phyloP scores from a whole-genome alignment of 2,113 vertebrate genomes.

The Halichoeres trimaculatus region DNA sequence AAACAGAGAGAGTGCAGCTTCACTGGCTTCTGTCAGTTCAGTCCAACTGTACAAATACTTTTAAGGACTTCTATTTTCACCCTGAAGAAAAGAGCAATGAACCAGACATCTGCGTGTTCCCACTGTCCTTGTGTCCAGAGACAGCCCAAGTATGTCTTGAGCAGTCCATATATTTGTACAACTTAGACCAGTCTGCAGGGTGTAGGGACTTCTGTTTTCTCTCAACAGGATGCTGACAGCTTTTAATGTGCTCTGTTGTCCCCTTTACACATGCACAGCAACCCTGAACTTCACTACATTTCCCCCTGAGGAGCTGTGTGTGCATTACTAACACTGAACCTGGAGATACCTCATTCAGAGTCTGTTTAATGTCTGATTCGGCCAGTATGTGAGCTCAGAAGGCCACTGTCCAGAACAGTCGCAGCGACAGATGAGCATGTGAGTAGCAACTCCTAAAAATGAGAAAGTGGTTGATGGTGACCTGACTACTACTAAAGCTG shows the following conservation, averaged over 20 bases:
- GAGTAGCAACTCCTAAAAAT: too few species aligned
- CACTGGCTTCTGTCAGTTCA: slow-evolving; percentile 26
- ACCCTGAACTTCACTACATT: neutral
- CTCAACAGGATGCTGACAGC: neutral
- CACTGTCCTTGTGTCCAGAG: neutral
- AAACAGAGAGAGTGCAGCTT: slow-evolving; percentile 48
- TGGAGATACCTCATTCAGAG: neutral
- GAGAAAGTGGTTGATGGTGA: too few species aligned
- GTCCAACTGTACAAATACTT: slow-evolving; percentile 38
- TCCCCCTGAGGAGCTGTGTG: neutral
- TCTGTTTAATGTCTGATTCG: neutral
- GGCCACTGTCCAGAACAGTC: too few species aligned
- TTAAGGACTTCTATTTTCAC: slow-evolving; percentile 42
- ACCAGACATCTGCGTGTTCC: neutral
- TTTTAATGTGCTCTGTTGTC: neutral
- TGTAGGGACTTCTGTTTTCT: neutral
- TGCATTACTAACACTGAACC: neutral
- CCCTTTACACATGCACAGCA: neutral
- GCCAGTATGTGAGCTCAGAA: too few species aligned
- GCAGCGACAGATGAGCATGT: too few species aligned
- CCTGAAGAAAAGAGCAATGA: slow-evolving; percentile 5
- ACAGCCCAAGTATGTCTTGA: neutral
- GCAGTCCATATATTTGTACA: neutral
- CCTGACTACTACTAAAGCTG: too few species aligned
- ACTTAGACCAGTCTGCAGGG: neutral